Conservation (phyloP, 2,888 invertebrate species). For the Margaritifera margaritifera region DNA sequence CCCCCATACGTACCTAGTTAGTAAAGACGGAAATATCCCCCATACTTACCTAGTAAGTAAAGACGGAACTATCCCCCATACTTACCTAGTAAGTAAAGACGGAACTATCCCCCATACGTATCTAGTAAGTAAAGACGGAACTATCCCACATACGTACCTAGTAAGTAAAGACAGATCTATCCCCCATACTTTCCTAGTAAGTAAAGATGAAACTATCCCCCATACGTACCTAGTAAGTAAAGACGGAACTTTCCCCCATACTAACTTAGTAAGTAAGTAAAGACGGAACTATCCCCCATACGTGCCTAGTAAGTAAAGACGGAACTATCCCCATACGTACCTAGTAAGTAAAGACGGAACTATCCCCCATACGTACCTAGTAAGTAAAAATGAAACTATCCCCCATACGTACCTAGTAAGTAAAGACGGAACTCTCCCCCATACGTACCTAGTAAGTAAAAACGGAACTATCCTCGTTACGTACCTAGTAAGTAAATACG, state of each 20-base stretch:
- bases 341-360: conserved; percentile 63
- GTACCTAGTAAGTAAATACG: conserved; percentile 61
- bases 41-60: conserved; percentile 64
- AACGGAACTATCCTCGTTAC: conserved; percentile 69
- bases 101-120: conserved; percentile 67
- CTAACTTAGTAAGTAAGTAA: conserved; percentile 60
- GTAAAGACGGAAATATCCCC: conserved; percentile 65
- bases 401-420: conserved; percentile 67
- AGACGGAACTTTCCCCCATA: conserved; percentile 67
- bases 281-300: conserved; percentile 67
- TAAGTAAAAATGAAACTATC: conserved; percentile 64
- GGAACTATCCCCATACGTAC: conserved; percentile 67
- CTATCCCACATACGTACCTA: conserved; percentile 66
- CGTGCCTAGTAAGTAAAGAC: conserved; percentile 58
- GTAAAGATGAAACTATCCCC: conserved; percentile 65
- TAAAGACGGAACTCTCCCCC: conserved; percentile 65
- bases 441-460: conserved; percentile 63
- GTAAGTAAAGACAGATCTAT: conserved; percentile 61
- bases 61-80: conserved; percentile 67
- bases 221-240: conserved; percentile 64
- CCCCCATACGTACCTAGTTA: conserved; percentile 67
- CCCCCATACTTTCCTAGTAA: conserved; percentile 67
- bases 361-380: conserved; percentile 67
- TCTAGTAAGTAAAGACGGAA: conserved; percentile 64
- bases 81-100: conserved; percentile 58